Percentiles rank a stretch among this genome's conserved stretches.
phyloP scores from a whole-genome alignment of 2,113 vertebrate genomes.

The Rattus norvegicus region GRCr8 NC_086024.1:83465501-83466000 shows the following conservation, averaged over 20 bases:
- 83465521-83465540: background rate
- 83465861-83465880: background rate
- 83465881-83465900: background rate
- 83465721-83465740: constrained; percentile 6
- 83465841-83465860: background rate
- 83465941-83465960: background rate
- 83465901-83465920: background rate
- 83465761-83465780: background rate
- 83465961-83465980: background rate
- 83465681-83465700: background rate
- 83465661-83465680: background rate
- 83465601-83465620: background rate
- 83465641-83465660: background rate
- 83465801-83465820: constrained; percentile 34
- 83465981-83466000: background rate
- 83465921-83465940: background rate
- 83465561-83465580: background rate
- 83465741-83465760: background rate
- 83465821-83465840: background rate
- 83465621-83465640: background rate
- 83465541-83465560: background rate
- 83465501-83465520: constrained; percentile 14
- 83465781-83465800: constrained; percentile 23
- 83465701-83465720: constrained; percentile 31
- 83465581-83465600: background rate